Base-by-base conservation (phyloP, 2,888 invertebrate species). In the Cephonodes hylas region DNA sequence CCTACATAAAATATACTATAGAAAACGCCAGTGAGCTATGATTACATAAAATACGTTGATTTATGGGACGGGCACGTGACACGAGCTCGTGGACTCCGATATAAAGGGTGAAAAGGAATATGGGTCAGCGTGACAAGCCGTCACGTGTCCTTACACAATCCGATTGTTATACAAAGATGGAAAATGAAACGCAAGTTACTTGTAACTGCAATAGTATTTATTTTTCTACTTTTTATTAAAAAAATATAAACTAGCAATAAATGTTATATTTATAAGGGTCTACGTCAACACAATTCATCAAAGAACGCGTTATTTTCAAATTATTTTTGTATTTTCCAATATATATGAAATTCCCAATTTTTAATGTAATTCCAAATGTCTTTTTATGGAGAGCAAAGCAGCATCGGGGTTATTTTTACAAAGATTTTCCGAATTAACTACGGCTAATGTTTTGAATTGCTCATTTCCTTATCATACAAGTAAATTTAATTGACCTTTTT, bases 111-210 rank as follows among this genome's bases (percentile, higher is more conserved):
- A 6, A n/a, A 48, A 6, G 23, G 38, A 59, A 23, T 46, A 59
- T 62, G 42, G 61, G 61, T 53, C 60, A 64, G 23, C 27, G 27
- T 44, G 61, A 53, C 59, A 34, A 61, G 60, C 56, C 25, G 42
- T 63, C 59, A 59, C 59, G 59, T 59, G 46, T 34, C 22, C 48
- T 38, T 10, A 23, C 5, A 18, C 18, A 53, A 53, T 53, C 18
- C 3, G 27, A 18, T 13, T 27, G 4, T 18, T 10, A 18, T 31
- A 25, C 31, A 10, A 5, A 22, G 8, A 38, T 38, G 10, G 1
- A 10, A 18, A 31, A 25, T 15, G 15, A 23, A 23, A 48, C 2
- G 7, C 5, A 48, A 6, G 38, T 13, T n/a, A 38, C 2, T 38
- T n/a, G 13, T 34, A n/a, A n/a, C n/a, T n/a, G n/a, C n/a, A n/a